phyloP scores from a whole-genome alignment of 2,888 invertebrate genomes.

The Drosophila falleni region DNA sequence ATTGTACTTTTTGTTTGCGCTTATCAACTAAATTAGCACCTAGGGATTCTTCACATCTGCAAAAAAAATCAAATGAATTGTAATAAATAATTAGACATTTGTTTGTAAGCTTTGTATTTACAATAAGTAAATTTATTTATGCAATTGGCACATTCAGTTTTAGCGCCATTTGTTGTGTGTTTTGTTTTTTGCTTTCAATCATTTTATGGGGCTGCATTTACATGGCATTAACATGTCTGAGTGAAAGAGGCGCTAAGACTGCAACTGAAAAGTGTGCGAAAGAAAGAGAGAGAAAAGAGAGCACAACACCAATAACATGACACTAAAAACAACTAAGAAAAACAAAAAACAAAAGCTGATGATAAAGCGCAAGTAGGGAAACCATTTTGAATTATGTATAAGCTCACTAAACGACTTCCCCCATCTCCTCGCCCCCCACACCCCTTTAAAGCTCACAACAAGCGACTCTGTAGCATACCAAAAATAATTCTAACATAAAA shows the following conservation, averaged over 20 bases:
- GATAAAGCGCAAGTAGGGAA: constrained; percentile 21
- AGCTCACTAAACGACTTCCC: constrained; percentile 8
- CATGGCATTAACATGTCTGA: constrained; percentile 37
- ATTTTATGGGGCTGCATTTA: constrained; percentile 24
- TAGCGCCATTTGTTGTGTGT: constrained; percentile 45
- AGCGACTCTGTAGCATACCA: constrained; percentile 45
- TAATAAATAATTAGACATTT: constrained; percentile 45
- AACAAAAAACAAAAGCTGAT: neutral
- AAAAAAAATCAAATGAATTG: constrained; percentile 59
- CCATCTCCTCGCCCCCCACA: neutral
- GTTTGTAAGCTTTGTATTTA: neutral
- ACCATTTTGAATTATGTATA: constrained; percentile 54
- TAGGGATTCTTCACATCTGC: constrained; percentile 85
- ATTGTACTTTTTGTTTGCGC: constrained; percentile 76
- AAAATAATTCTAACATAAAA: constrained; percentile 55
- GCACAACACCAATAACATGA: neutral
- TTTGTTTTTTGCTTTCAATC: constrained; percentile 17
- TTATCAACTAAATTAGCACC: constrained; percentile 85
- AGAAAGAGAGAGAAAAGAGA: constrained; percentile 7
- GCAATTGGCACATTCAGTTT: constrained; percentile 72
- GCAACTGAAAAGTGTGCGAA: constrained; percentile 11
- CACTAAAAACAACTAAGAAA: constrained; percentile 2
- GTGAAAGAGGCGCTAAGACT: neutral
- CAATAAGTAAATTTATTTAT: constrained; percentile 43
- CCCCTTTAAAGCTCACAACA: constrained; percentile 8